A percentile compares a stretch with the other conserved stretches of the same genome.
Evolutionary conservation across 2,113 vertebrate species (phyloP).

Genomic region (Cephalopterus ornatus): DNA sequence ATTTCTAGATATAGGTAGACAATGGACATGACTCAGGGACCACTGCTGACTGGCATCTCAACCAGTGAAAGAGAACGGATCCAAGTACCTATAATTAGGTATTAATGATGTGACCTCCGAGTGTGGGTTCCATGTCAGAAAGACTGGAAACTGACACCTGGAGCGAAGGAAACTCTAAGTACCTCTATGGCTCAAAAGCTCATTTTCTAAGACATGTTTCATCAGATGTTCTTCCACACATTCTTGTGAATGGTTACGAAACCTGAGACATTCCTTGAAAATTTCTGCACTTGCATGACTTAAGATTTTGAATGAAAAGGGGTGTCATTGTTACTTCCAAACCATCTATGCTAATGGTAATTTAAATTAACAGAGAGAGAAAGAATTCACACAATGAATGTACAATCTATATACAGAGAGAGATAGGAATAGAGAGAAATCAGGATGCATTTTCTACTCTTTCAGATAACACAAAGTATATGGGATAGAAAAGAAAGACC

Average conservation of each 20-base stretch:
- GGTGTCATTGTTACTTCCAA: background rate
- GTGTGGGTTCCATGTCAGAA: background rate
- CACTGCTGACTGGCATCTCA: accelerated
- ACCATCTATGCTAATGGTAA: background rate
- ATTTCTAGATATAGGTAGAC: background rate
- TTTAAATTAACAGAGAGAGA: background rate
- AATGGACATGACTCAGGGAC: background rate
- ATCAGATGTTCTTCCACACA: background rate
- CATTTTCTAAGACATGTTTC: background rate
- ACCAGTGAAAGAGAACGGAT: background rate
- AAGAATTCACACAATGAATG: background rate
- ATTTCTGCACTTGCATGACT: background rate
- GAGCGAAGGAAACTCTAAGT: background rate
- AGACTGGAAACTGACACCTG: background rate
- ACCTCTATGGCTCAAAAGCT: background rate
- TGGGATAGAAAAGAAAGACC: background rate
- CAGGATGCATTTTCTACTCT: background rate
- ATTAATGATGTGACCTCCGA: background rate
- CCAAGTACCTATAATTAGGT: background rate
- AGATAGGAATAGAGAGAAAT: background rate
- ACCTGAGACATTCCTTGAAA: background rate
- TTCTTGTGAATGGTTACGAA: background rate
- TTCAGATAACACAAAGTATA: background rate
- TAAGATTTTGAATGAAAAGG: background rate
- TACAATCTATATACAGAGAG: background rate